Percentiles rank a stretch among this genome's conserved stretches.
phyloP scores from a whole-genome alignment of 2,888 invertebrate species.

The Netelia virgata region DNA sequence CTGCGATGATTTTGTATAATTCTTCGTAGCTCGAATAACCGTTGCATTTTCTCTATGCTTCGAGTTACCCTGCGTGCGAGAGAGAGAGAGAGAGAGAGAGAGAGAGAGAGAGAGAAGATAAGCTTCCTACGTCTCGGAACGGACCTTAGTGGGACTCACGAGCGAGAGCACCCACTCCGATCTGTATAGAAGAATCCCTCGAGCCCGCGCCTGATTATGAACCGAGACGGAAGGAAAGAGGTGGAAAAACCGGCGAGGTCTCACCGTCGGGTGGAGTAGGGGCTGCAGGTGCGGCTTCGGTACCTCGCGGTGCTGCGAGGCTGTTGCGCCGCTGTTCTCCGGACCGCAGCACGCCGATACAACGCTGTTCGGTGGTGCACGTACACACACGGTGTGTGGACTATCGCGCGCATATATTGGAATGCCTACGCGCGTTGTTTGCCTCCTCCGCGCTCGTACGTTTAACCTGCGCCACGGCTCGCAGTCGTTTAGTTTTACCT shows the following conservation, averaged over 20 bases:
- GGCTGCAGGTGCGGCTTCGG: slow-evolving; percentile 78
- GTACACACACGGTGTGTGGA: slow-evolving; percentile 12
- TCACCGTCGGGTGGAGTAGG: slow-evolving; percentile 64
- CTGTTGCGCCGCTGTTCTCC: slow-evolving; percentile 54
- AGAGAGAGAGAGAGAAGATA: neutral
- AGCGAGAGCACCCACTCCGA: slow-evolving; percentile 37
- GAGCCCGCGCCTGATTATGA: slow-evolving; percentile 12
- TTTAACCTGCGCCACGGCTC: slow-evolving; percentile 55
- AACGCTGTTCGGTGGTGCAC: slow-evolving; percentile 62
- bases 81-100: neutral
- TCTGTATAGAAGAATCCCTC: slow-evolving; percentile 9
- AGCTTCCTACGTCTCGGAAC: neutral
- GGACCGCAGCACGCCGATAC: slow-evolving; percentile 75
- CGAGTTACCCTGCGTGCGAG: neutral
- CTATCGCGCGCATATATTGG: slow-evolving; percentile 28
- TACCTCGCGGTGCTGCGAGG: slow-evolving; percentile 36
- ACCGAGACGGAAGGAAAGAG: slow-evolving; percentile 61
- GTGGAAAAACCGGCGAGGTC: slow-evolving; percentile 63
- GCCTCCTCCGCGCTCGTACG: slow-evolving; percentile 56
- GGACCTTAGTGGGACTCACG: neutral
- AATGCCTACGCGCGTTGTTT: slow-evolving; percentile 66
- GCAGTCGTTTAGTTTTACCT: slow-evolving; percentile 43
- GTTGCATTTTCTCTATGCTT: neutral
- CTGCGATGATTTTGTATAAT: slow-evolving; percentile 21
- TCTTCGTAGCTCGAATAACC: neutral